Base-by-base conservation (phyloP, 1,140 invertebrate genomes). In the Atta texana region DNA sequence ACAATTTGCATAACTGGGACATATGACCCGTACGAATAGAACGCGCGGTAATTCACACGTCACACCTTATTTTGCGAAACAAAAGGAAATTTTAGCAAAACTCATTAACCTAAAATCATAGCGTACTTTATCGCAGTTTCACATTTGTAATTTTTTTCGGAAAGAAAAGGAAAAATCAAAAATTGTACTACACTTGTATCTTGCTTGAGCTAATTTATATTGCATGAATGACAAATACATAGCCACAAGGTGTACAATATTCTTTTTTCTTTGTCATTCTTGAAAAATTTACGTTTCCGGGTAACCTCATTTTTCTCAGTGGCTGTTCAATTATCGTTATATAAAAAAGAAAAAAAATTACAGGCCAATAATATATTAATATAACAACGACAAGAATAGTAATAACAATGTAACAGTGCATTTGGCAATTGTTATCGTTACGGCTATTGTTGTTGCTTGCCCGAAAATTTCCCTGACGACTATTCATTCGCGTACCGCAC, bases 1-100 rank as follows among this genome's bases (percentile, higher is more conserved):
- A 74, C 55, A 74, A 74, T 75, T 84, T 84, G 55, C 80, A 84
- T 84, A 84, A 75, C 69, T 69, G 18, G 21, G 55, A 84, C 69
- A 34, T 84, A 84, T 84, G 55, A 82, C 53, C 28, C 16, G 16
- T 44, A 18, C 44, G 31, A 51, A 71, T 57, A 39, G 31, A 71
- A 39, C 49, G 64, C 10, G 51, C 51, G 49, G 24, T 12, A 49
- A 84, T 55, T 74, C 24, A 18, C n/a, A 39, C 28, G 39, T 75
- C 24, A 18, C n/a, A 39, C 28, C 55, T 75, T 74, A 84, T 81
- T 57, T 81, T 51, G 14, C 14, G 14, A 63, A 49, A 82, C 53
- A 74, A 72, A 51, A 61, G 69, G n/a, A 31, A 69, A 49, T 69
- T 69, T 63, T 75, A 63, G 24, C 18, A 18, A 61, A 61, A 63